These are phyloP conservation scores for Gymnothorax reevesii DNA, from an alignment of 2,797 vertebrate genomes.

Conservation along the genomic window DNA sequence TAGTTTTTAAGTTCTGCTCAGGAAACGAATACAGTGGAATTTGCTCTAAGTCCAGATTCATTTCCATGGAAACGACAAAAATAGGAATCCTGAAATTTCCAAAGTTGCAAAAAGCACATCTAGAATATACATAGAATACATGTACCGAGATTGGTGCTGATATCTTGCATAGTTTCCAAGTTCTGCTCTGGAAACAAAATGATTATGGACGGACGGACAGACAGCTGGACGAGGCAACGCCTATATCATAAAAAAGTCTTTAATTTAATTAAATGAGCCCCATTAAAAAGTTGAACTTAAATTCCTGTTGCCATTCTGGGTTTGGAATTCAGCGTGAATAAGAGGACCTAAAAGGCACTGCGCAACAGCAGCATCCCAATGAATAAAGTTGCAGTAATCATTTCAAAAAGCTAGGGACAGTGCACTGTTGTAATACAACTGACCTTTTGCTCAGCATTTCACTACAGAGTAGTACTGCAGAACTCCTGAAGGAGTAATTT, in stretches of 20 bases:
- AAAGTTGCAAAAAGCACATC: no score
- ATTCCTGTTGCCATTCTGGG: conserved; percentile 17
- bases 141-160: no score
- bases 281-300: conserved; percentile 13
- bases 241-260: not conserved
- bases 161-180: no score
- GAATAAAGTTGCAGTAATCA: conserved; percentile 33
- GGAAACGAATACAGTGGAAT: no score
- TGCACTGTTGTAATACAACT: conserved; percentile 24
- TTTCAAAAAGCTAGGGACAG: conserved; percentile 14
- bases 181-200: no score
- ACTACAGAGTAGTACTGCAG: conserved; percentile 4
- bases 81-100: no score
- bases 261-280: not conserved
- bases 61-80: no score
- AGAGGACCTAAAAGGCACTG: not conserved
- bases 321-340: conserved; percentile 7
- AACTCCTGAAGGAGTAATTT: conserved; percentile 4
- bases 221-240: no score
- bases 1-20: no score
- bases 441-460: conserved; percentile 37
- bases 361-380: conserved; percentile 28
- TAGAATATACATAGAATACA: no score
- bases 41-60: no score
- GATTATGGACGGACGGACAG: no score